phyloP scores from a whole-genome alignment of 1,140 invertebrate genomes.

The Drosophila ogumai region DNA sequence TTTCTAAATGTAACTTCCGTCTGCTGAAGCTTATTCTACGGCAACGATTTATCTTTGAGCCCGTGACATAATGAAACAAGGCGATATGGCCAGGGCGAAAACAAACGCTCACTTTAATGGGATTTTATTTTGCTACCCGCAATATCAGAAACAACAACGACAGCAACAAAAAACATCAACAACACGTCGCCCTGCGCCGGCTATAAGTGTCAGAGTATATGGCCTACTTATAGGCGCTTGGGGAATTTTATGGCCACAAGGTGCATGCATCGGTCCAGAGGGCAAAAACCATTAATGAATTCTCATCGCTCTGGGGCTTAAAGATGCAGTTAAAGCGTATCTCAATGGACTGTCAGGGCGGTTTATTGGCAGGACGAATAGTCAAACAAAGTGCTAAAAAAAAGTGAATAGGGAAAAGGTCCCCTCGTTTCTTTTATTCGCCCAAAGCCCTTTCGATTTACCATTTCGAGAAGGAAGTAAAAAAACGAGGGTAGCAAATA shows the following conservation, averaged over 20 bases:
- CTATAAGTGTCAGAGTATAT: slow-evolving; percentile 51
- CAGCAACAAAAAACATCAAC: slow-evolving; percentile 1
- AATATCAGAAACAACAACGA: neutral
- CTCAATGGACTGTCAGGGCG: slow-evolving; percentile 28
- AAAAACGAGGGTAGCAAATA: neutral
- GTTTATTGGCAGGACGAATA: slow-evolving; percentile 26
- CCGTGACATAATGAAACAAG: slow-evolving; percentile 70
- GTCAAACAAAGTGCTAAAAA: slow-evolving; percentile 26
- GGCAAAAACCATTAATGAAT: slow-evolving; percentile 47
- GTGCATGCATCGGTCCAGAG: slow-evolving; percentile 37
- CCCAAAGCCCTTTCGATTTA: slow-evolving; percentile 19
- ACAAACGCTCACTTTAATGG: slow-evolving; percentile 68
- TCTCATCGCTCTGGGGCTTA: slow-evolving; percentile 38
- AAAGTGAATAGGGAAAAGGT: slow-evolving; percentile 7
- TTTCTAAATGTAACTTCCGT: slow-evolving; percentile 8
- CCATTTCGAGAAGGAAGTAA: slow-evolving; percentile 12
- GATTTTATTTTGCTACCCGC: slow-evolving; percentile 43
- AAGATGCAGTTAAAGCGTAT: slow-evolving; percentile 44
- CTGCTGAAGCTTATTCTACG: slow-evolving; percentile 16
- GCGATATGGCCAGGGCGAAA: slow-evolving; percentile 42
- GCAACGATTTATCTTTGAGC: slow-evolving; percentile 71
- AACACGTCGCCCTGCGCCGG: slow-evolving; percentile 19
- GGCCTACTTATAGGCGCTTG: slow-evolving; percentile 48
- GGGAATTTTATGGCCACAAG: slow-evolving; percentile 44
- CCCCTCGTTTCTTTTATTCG: slow-evolving; percentile 16